Percentiles rank a stretch among this genome's conserved stretches.
Conservation (phyloP, 2,888 invertebrate genomes). For the Diaprepes abbreviatus region DNA sequence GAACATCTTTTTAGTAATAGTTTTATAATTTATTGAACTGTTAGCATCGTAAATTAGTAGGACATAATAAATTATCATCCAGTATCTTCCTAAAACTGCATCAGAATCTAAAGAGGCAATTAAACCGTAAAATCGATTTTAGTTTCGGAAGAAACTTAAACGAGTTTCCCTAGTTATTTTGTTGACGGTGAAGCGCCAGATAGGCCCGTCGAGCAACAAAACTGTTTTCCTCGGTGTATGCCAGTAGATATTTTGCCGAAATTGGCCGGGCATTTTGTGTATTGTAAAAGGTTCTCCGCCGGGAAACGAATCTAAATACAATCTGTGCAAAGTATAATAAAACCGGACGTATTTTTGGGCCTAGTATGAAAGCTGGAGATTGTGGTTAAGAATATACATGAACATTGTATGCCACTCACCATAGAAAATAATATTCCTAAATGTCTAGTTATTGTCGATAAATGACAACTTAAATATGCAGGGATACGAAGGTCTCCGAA, state of each 20-base stretch:
- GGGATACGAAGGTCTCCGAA: no score
- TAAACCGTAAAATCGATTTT: slow-evolving; percentile 14
- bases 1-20: no score
- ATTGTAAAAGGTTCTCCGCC: slow-evolving; percentile 9
- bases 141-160: slow-evolving; percentile 23
- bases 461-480: no score
- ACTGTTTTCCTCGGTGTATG: slow-evolving; percentile 10
- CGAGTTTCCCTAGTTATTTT: slow-evolving; percentile 19
- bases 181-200: slow-evolving; percentile 12
- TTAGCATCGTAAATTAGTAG: no score
- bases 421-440: no score
- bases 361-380: no score
- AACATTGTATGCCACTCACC: no score
- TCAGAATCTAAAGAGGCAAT: slow-evolving; percentile 16
- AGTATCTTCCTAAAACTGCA: not conserved
- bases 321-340: slow-evolving; percentile 1
- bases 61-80: no score
- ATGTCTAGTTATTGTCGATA: no score
- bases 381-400: not conserved
- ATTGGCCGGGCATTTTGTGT: slow-evolving; percentile 12
- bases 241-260: slow-evolving; percentile 9
- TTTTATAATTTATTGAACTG: no score
- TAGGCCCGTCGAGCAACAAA: slow-evolving; percentile 18
- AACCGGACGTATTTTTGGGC: not conserved
- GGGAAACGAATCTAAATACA: slow-evolving; percentile 16